These are phyloP conservation scores for Falco peregrinus DNA, from an alignment of 2,797 vertebrate species.

Conservation along the genomic window DNA sequence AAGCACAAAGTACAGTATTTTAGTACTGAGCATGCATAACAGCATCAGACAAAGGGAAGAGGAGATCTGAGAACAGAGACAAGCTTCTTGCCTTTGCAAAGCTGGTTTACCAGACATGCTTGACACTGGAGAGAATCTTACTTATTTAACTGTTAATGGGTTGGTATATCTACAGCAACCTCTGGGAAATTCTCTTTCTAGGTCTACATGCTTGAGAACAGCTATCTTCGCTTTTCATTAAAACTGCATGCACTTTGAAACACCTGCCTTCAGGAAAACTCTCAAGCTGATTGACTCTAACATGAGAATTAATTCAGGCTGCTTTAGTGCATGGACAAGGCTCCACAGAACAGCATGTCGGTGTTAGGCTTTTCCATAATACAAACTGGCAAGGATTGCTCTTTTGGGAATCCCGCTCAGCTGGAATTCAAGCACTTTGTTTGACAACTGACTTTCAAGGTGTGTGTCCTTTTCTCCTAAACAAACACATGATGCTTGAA, in stretches of 20 bases:
- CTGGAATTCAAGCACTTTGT: conserved; percentile 48
- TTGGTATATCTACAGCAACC: conserved; percentile 42
- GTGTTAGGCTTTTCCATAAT: conserved; percentile 54
- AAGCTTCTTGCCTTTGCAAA: neutral
- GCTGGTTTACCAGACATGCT: neutral
- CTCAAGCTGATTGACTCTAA: conserved; percentile 58
- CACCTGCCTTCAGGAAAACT: conserved; percentile 64
- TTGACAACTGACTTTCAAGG: conserved; percentile 60
- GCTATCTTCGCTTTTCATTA: conserved; percentile 63
- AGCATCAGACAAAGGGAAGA: neutral
- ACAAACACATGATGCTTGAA: conserved; percentile 4
- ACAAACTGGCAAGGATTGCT: conserved; percentile 51
- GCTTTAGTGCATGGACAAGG: neutral
- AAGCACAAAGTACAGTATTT: neutral
- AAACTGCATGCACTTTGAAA: conserved; percentile 51
- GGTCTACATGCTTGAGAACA: conserved; percentile 35
- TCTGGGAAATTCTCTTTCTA: conserved; percentile 58
- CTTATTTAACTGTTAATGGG: conserved; percentile 50
- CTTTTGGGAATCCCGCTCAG: conserved; percentile 57
- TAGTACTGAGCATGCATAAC: neutral
- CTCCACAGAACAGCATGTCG: neutral
- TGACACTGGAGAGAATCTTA: conserved; percentile 23
- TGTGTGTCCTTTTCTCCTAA: conserved; percentile 29
- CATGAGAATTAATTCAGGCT: conserved; percentile 67
- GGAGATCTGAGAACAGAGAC: neutral